Conservation (phyloP, 2,113 vertebrate species). For the Anolis carolinensis region DNA sequence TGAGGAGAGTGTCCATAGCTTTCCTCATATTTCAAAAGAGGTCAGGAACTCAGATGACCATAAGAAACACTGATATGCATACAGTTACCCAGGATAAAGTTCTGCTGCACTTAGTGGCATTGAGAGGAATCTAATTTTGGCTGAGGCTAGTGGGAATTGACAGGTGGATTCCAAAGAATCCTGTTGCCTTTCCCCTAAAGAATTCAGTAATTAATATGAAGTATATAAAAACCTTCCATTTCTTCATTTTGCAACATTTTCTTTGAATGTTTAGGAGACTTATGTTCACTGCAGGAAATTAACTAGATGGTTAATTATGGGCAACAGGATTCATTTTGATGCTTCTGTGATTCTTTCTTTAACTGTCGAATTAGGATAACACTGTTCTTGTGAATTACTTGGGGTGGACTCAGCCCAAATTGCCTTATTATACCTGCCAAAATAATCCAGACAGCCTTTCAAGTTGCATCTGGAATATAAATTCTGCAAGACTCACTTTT, state of each 20-base stretch:
- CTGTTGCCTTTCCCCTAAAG: neutral
- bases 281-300: slow-evolving; percentile 11
- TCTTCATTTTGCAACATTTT: neutral
- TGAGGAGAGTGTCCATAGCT: too few species aligned
- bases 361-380: neutral
- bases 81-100: too few species aligned
- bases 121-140: neutral
- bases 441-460: slow-evolving; percentile 29
- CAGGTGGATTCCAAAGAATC: neutral
- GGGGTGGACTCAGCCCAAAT: neutral
- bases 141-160: neutral
- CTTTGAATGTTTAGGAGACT: neutral
- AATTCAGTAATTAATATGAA: neutral
- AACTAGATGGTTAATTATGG: slow-evolving; percentile 24
- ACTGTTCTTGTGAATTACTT: neutral
- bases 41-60: too few species aligned
- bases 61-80: too few species aligned
- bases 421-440: slow-evolving; percentile 27
- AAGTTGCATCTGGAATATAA: slow-evolving; percentile 39
- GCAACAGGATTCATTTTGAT: slow-evolving; percentile 29
- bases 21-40: too few species aligned
- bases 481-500: slow-evolving; percentile 13
- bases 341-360: slow-evolving; percentile 4
- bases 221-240: neutral
- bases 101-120: too few species aligned